A percentile compares a stretch with the other conserved stretches of the same genome.
phyloP scores from a whole-genome alignment of 1,140 invertebrate genomes.

The Bombyx mandarina region DNA sequence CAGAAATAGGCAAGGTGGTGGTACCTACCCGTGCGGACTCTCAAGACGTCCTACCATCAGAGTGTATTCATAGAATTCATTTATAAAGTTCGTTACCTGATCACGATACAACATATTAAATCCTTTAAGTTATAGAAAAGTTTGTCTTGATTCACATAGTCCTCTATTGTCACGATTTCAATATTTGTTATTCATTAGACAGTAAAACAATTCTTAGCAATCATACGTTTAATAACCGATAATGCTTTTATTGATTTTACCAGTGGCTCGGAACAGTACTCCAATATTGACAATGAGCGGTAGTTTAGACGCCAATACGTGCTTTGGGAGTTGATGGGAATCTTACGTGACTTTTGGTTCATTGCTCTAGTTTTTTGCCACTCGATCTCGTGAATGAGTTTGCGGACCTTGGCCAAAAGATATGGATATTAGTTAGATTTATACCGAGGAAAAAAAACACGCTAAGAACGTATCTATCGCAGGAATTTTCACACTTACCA shows the following conservation, averaged over 20 bases:
- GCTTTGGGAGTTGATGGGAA: conserved; percentile 48
- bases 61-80: background rate
- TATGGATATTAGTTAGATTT: conserved; percentile 34
- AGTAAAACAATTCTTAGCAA: conserved; percentile 38
- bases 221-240: conserved; percentile 42
- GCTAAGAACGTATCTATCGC: background rate
- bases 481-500: too few relatives aligned
- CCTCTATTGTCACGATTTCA: conserved; percentile 1
- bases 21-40: background rate
- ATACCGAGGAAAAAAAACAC: conserved; percentile 23
- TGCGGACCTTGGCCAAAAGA: conserved; percentile 38
- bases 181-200: conserved; percentile 39
- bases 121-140: background rate
- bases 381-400: conserved; percentile 61
- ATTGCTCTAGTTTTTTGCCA: conserved; percentile 66
- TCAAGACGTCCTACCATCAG: too few relatives aligned
- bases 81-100: background rate
- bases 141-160: background rate
- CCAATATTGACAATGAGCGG: conserved; percentile 68
- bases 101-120: background rate
- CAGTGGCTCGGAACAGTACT: conserved; percentile 45
- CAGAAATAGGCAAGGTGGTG: too few relatives aligned
- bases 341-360: conserved; percentile 59
- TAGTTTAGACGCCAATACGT: conserved; percentile 65
- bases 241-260: conserved; percentile 58